These are phyloP conservation scores for Colletes collaris DNA, from an alignment of 2,888 invertebrate genomes.

Conservation along the genomic window DNA sequence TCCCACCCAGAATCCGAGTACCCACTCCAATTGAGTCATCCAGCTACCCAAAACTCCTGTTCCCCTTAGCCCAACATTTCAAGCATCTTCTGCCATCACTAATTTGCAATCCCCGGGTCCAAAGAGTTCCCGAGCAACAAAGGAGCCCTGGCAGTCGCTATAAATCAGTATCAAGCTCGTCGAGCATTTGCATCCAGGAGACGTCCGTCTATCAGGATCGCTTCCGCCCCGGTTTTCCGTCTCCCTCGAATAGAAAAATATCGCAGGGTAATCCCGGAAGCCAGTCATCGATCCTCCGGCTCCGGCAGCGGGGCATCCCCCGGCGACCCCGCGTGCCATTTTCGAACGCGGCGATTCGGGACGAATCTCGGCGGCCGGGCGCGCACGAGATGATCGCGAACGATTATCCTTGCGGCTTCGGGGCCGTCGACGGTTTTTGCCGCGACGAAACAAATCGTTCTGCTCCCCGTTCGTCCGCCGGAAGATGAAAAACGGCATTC, in stretches of 20 bases:
- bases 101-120: slow-evolving; percentile 1
- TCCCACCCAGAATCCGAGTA: too few relatives aligned
- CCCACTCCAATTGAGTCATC: neutral
- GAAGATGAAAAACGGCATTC: slow-evolving; percentile 65
- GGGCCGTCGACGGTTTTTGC: slow-evolving; percentile 54
- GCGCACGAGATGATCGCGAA: neutral
- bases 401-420: slow-evolving; percentile 53
- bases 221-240: slow-evolving; percentile 6
- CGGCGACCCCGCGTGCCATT: neutral
- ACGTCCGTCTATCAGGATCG: slow-evolving; percentile 1
- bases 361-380: slow-evolving; percentile 1
- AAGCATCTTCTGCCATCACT: neutral
- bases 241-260: slow-evolving; percentile 10
- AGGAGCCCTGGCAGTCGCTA: neutral
- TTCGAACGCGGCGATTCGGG: neutral
- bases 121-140: neutral
- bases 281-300: slow-evolving; percentile 30
- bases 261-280: slow-evolving; percentile 37
- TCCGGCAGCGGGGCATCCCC: neutral
- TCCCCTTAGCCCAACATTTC: neutral
- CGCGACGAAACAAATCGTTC: slow-evolving; percentile 62
- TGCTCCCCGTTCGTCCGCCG: slow-evolving; percentile 8
- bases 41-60: neutral
- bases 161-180: slow-evolving; percentile 21
- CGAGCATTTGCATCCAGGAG: slow-evolving; percentile 1